Evolutionary conservation across 2,113 vertebrate genomes (phyloP).

Genomic region (Zosterops pallidus): DNA sequence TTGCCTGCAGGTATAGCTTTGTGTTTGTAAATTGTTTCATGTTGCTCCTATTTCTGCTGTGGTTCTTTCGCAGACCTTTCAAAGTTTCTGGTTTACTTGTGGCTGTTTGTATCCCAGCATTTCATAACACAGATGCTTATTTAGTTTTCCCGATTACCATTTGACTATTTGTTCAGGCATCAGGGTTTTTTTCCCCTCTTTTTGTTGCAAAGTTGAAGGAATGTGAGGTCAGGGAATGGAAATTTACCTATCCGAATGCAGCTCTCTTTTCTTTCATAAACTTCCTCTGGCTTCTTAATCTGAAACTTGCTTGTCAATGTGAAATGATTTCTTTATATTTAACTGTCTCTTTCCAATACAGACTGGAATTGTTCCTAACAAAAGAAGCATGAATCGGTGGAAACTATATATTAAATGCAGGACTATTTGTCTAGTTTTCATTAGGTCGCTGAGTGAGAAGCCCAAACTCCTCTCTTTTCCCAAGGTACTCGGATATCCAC

Average conservation of each 20-base stretch:
- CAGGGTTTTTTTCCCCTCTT: neutral
- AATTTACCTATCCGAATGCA: conserved; percentile 29
- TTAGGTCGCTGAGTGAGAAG: conserved; percentile 83
- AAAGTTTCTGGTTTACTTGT: conserved; percentile 30
- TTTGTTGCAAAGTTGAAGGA: conserved; percentile 38
- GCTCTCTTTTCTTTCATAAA: conserved; percentile 56
- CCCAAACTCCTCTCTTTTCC: conserved; percentile 77
- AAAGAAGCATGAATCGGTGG: conserved; percentile 76
- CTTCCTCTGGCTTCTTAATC: conserved; percentile 43
- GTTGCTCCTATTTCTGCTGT: conserved; percentile 3
- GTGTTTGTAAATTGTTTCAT: conserved; percentile 34
- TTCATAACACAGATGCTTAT: neutral
- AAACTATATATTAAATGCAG: conserved; percentile 83
- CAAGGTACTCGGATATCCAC: conserved; percentile 83
- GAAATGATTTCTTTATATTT: conserved; percentile 77
- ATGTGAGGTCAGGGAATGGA: conserved; percentile 24
- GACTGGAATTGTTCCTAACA: conserved; percentile 78
- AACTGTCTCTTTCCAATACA: conserved; percentile 73
- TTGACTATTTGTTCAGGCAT: conserved; percentile 46
- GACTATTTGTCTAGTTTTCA: conserved; percentile 81
- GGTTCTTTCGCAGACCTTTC: neutral
- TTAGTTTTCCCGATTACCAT: conserved; percentile 32
- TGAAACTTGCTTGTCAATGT: conserved; percentile 62
- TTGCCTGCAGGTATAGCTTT: conserved; percentile 47
- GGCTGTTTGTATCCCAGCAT: neutral